These are phyloP conservation scores for Nothocercus nigrocapillus DNA, from an alignment of 2,113 vertebrate species.

Conservation along the genomic window DNA sequence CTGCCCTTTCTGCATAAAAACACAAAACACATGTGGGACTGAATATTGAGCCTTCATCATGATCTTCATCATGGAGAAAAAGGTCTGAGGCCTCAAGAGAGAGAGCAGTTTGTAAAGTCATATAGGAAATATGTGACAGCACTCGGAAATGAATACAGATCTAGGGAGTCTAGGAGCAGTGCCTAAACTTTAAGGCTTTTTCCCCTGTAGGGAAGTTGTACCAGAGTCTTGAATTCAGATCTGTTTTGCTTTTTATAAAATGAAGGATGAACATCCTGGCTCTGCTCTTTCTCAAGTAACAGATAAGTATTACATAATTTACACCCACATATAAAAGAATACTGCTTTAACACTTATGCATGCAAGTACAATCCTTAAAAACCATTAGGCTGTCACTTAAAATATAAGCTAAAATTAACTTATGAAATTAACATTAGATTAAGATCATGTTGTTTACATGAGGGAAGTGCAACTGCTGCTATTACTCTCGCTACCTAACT, in stretches of 20 bases:
- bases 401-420: conserved; percentile 27
- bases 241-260: rapidly evolving
- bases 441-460: not conserved
- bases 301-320: not conserved
- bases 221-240: rapidly evolving
- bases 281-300: not conserved
- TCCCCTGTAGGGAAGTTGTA: not conserved
- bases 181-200: not conserved
- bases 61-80: not conserved
- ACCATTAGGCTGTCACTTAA: conserved; percentile 53
- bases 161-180: not conserved
- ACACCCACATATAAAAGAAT: conserved; percentile 9
- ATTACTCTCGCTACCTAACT: not conserved
- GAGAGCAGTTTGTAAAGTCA: not conserved
- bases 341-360: not conserved
- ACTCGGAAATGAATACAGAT: not conserved
- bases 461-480: not conserved
- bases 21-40: rapidly evolving
- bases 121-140: rapidly evolving
- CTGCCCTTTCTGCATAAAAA: not conserved
- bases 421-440: not conserved
- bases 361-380: not conserved
- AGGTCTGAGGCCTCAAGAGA: not conserved
- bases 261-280: not conserved
- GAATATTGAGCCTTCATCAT: not conserved